Base-by-base conservation (phyloP, 2,888 invertebrate species). In the Acleris cristana region DNA sequence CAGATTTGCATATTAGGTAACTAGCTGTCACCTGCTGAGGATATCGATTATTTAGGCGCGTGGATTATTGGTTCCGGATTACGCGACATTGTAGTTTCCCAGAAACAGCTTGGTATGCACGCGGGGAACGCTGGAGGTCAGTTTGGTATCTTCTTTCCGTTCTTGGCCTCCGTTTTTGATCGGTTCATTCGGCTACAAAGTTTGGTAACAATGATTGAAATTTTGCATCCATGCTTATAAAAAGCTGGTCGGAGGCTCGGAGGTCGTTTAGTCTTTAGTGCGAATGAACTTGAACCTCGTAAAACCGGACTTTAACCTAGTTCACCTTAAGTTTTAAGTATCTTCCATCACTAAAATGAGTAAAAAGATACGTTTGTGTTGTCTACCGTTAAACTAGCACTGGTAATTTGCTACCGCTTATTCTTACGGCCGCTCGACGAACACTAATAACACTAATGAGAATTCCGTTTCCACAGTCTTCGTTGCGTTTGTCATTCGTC, bases 1-100 rank as follows among this genome's bases (percentile, higher is more conserved):
- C 81, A 76, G 77, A 87, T 89, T 88, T 84, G 81, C 90, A 87
- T 83, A 79, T 82, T 85, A 86, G 83, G 83, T 88, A 88, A 88
- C 81, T 79, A 74, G 62, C 53, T 69, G 69, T 70, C 68, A 65
- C 66, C 66, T 61, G 67, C 48, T 60, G 69, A 71, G 70, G 72
- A 72, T 70, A 69, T 69, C 65, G 64, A 64, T 65, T 65, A 62
- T 72, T 72, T 64, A 40, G 70, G 64, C 67, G 64, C 56, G 54
- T 63, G 54, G 63, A 58, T 58, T 19, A 62, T 66, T 48, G 61
- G 52, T 66, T 66, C 66, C 66, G 66, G 66, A 62, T 62, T 52
- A 21, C n/a, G 21, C 57, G 40, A 26, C 49, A 56, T 40, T 62
- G 45, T 55, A 40, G 51, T 57, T 66, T 62, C 66, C 61, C 66